phyloP scores from a whole-genome alignment of 2,797 vertebrate genomes.

The Xiphorhynchus erythropygius region DNA sequence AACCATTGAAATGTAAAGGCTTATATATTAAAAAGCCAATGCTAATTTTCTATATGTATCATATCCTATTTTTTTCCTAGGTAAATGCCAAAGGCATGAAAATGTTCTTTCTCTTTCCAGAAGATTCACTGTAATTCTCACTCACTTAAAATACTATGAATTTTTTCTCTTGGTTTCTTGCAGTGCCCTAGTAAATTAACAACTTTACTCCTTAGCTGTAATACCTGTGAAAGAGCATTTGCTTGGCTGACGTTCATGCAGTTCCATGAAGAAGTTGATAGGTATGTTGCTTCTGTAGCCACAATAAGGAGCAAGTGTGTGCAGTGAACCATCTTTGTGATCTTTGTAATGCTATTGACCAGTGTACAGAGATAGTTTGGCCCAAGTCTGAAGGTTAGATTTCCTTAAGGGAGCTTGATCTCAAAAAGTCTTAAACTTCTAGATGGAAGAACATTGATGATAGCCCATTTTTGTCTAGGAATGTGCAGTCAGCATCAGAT shows the following conservation, averaged over 20 bases:
- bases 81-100: not conserved
- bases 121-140: not conserved
- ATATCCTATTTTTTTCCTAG: not conserved
- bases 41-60: not conserved
- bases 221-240: not conserved
- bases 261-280: not conserved
- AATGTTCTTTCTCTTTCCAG: not conserved
- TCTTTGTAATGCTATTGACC: not conserved
- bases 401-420: not conserved
- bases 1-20: slow-evolving; percentile 33
- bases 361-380: not conserved
- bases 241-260: not conserved
- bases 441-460: not conserved
- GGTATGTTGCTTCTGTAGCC: not conserved
- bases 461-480: not conserved
- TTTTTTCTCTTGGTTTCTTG: not conserved
- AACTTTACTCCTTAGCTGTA: not conserved
- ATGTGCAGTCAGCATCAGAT: not conserved
- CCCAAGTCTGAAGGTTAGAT: slow-evolving; percentile 15
- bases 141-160: not conserved
- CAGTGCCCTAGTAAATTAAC: not conserved
- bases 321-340: not conserved
- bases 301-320: not conserved
- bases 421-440: not conserved
- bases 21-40: slow-evolving; percentile 33